These are phyloP conservation scores for Arvicola amphibius DNA, from an alignment of 2,797 vertebrate species.

Conservation along the genomic window DNA sequence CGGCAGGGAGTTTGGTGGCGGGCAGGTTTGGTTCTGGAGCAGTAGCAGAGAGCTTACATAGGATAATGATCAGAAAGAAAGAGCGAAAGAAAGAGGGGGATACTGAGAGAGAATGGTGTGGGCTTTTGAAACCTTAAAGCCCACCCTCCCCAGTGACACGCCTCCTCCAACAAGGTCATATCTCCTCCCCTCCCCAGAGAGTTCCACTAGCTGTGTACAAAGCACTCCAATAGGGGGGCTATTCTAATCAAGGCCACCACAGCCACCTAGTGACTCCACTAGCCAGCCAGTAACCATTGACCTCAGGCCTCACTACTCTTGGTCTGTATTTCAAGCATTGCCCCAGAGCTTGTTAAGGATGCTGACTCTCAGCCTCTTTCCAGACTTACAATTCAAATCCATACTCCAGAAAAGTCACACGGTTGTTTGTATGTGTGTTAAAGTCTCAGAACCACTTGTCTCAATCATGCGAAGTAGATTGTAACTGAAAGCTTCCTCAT, in stretches of 20 bases:
- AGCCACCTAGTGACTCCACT: background rate
- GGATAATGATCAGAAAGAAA: background rate
- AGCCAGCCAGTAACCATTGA: background rate
- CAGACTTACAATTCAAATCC: background rate
- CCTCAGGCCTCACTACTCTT: background rate
- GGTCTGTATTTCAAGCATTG: background rate
- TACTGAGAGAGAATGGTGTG: background rate
- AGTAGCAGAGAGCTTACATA: background rate
- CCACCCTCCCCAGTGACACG: background rate
- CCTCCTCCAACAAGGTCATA: background rate
- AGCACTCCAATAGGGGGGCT: background rate
- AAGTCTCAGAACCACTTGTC: background rate
- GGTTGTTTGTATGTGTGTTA: background rate
- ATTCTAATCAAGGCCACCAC: background rate
- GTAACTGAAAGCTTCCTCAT: background rate
- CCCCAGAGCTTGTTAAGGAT: constrained; percentile 26
- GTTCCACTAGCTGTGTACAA: background rate
- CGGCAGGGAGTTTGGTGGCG: background rate
- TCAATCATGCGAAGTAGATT: background rate
- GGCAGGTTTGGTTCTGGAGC: background rate
- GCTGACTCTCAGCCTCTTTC: background rate
- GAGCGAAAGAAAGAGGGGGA: background rate
- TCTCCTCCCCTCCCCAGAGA: background rate
- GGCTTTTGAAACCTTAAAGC: background rate
- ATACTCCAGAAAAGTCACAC: background rate